Evolutionary conservation across 2,797 vertebrate genomes (phyloP), one percentile per base, ranked within the genome.

Genomic region (Meriones psammophilus): DNA sequence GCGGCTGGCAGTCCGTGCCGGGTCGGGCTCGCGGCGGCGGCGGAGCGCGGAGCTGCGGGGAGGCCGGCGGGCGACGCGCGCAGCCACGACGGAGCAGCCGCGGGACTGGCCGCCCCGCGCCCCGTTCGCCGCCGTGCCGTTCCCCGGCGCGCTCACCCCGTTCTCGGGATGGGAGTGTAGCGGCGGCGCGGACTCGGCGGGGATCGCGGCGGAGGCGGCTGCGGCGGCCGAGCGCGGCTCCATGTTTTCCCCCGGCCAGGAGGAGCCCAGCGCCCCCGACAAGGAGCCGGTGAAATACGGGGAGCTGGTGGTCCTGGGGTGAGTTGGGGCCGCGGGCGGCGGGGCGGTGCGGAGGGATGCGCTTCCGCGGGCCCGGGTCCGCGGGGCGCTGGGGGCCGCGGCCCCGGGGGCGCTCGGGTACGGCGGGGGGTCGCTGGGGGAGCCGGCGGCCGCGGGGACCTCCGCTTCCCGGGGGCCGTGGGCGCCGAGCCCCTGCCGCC

Each of bases 281-380:
- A 99, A 99, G 99, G 99, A 99, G 98, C 99, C 99, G 18, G 99
- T 99, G 90, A 99, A 99, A 97, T 99, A 99, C 98, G 99, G 99
- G 92, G 99, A 99, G 98, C 99, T 99, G 98, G 99, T 99, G 97
- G 99, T 99, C 12, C 98, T 99, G 96, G 99, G 99, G 99, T 99
- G 97, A 99, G 99, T 88, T 2, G 83, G 69, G 74, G 94, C 56
- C 28, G 24, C 12, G 33, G 85, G 22, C 84, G 9, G 68, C 15
- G 22, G 89, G 79, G 68, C 68, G 68, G 58, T 71, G 30, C 66
- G 50, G 66, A 9, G 5, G 39, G 71, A 66, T 76, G 81, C 56
- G 71, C 66, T 71, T 42, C 33, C 36, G 18, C 68, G 4, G 91
- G 28, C 68, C 36, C 64, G 69, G 76, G 28, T 22, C 84, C 50